Base-by-base conservation (phyloP, 1,140 invertebrate species). In the Lordiphosa collinella region DNA sequence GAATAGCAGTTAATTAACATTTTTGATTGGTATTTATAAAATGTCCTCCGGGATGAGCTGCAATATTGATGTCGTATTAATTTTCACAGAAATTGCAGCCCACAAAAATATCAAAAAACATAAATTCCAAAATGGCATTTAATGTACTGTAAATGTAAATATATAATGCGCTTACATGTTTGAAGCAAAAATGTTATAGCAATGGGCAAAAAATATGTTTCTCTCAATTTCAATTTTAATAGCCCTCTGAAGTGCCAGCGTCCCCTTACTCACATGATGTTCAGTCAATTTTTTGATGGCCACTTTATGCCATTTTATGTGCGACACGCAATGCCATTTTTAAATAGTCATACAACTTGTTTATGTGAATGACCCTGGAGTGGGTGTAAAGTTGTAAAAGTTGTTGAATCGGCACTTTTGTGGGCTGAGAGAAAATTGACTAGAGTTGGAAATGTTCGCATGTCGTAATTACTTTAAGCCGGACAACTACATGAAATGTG, bases 211-310 rank as follows among this genome's bases (percentile, higher is more conserved):
- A 29, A 80, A 71, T 82, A 69, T 80, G 70, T 80, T 82, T 71
- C 11, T 51, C 48, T 65, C 40, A 53, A 60, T 74, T 71, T 75
- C 75, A 46, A 71, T 76, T 82, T 82, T 80, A 76, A 82, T 82
- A 57, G 32, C 76, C 37, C 50, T 69, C 54, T 35, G n/a, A 34
- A 36, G 14, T 48, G 31, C 36, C 13, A 13, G 9, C 2, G 40
- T 57, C 12, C 8, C 25, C 36, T 14, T 61, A 55, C 25, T 29
- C 25, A 29, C 25, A 29, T 29, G 56, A 70, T 75, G 64, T 60
- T 38, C 50, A 68, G 75, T 37, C 65, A 79, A 75, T 79, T 58
- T 79, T 82, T 80, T 82, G 70, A 82, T 76, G 66, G 54, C 54
- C 76, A 76, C 78, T 76, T 82, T 76, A 57, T 46, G 61, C 49